A percentile compares a stretch with the other conserved stretches of the same genome.
phyloP scores from a whole-genome alignment of 2,797 vertebrate species.

The Danio choprae region DNA sequence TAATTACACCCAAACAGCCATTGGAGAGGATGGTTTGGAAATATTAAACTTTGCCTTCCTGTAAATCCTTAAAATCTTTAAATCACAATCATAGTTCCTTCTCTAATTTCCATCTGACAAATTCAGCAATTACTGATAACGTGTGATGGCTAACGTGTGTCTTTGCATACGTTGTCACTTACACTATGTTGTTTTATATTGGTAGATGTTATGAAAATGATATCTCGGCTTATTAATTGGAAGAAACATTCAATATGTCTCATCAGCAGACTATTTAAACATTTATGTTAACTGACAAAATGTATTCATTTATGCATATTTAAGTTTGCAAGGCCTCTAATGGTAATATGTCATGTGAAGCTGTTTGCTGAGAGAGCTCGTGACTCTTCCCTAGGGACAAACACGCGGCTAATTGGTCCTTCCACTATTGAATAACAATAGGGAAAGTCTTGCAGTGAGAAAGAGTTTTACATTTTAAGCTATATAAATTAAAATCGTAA shows the following conservation, averaged over 20 bases:
- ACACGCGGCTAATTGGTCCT: conserved; percentile 58
- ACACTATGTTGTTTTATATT: neutral
- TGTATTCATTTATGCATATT: conserved; percentile 47
- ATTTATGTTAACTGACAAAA: conserved; percentile 7
- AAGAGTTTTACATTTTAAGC: neutral
- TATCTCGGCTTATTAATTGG: neutral
- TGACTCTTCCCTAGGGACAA: conserved; percentile 57
- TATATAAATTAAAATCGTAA: too few relatives aligned
- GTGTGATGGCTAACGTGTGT: neutral
- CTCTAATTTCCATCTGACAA: neutral
- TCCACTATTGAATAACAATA: conserved; percentile 54
- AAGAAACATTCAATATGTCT: neutral
- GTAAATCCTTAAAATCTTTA: conserved; percentile 18
- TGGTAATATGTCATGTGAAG: conserved; percentile 53
- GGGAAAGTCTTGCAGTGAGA: conserved; percentile 10
- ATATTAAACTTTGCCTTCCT: conserved; percentile 10
- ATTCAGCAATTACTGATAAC: neutral
- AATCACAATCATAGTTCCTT: neutral
- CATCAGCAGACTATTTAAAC: neutral
- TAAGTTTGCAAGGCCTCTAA: conserved; percentile 42
- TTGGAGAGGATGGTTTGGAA: conserved; percentile 8
- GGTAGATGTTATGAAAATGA: conserved; percentile 9
- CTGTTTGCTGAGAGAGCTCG: conserved; percentile 48
- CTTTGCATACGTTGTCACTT: neutral
- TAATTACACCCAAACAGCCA: conserved; percentile 32